Conservation (phyloP, 2,888 invertebrate species). For the Bellardia bayeri region DNA sequence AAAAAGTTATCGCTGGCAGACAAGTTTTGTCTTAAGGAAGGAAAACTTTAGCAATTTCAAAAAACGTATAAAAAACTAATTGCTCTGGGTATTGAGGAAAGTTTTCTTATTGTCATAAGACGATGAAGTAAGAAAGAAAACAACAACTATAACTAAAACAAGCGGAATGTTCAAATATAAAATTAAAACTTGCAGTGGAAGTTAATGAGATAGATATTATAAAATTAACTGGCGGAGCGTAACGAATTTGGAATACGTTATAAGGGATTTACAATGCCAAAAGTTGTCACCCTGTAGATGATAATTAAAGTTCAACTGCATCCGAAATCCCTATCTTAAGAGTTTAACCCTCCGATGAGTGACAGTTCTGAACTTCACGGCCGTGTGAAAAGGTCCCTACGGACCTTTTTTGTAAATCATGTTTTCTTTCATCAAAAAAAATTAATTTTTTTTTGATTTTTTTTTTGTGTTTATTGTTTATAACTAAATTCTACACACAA, state of each 20-base stretch:
- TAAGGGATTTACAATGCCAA: neutral
- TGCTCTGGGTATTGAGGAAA: constrained; percentile 56
- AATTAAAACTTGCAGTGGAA: constrained; percentile 54
- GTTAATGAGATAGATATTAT: neutral
- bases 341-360: too few relatives aligned
- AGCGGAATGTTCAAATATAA: constrained; percentile 57
- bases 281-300: too few relatives aligned
- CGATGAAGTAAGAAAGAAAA: neutral
- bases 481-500: too few relatives aligned
- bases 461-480: too few relatives aligned
- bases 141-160: constrained; percentile 21
- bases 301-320: too few relatives aligned
- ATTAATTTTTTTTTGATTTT: too few relatives aligned
- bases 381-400: too few relatives aligned
- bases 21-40: constrained; percentile 31
- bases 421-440: too few relatives aligned
- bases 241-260: neutral
- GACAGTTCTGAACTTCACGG: too few relatives aligned
- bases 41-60: constrained; percentile 80
- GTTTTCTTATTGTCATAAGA: constrained; percentile 41
- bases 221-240: neutral
- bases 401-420: too few relatives aligned
- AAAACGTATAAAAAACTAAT: constrained; percentile 61
- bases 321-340: too few relatives aligned
- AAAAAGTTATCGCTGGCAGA: constrained; percentile 52